Evolutionary conservation across 2,888 invertebrate species (phyloP).

Genomic region (Drosophila algonquin): DNA sequence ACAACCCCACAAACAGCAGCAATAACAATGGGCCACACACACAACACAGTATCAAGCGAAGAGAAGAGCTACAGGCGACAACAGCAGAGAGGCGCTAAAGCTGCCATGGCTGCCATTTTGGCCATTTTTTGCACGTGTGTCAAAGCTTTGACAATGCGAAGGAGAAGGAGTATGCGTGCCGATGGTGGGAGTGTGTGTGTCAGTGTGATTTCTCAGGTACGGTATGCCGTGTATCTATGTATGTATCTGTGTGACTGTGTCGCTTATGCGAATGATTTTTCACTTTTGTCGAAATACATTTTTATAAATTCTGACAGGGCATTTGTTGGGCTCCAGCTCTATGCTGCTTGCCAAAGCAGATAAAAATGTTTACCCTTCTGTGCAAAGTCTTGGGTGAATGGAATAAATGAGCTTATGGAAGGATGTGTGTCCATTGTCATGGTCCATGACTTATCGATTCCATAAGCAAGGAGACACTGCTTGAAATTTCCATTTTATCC

Average conservation of each 20-base stretch:
- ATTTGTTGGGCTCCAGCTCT: conserved; percentile 46
- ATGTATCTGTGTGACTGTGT: conserved; percentile 37
- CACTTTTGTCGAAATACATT: conserved; percentile 66
- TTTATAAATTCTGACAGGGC: conserved; percentile 66
- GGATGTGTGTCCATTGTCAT: conserved; percentile 18
- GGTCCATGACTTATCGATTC: conserved; percentile 39
- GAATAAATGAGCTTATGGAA: conserved; percentile 7
- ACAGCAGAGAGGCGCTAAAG: conserved; percentile 56
- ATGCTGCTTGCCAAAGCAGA: conserved; percentile 47
- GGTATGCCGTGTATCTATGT: background rate
- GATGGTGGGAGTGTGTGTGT: conserved; percentile 13
- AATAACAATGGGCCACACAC: conserved; percentile 23
- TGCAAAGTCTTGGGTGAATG: conserved; percentile 20
- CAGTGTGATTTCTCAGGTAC: background rate
- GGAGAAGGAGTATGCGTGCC: conserved; percentile 59
- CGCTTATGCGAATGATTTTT: conserved; percentile 77
- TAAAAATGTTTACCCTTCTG: conserved; percentile 52
- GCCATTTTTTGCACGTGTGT: conserved; percentile 63
- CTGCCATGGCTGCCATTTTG: conserved; percentile 52
- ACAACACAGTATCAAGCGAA: conserved; percentile 16
- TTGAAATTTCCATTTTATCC: background rate
- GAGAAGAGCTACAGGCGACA: conserved; percentile 31
- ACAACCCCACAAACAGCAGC: conserved; percentile 55
- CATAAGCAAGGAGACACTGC: background rate
- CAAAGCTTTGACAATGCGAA: conserved; percentile 71